A percentile compares a stretch with the other conserved stretches of the same genome.
Evolutionary conservation across 2,113 vertebrate species (phyloP).

Genomic region (Phycodurus eques): DNA sequence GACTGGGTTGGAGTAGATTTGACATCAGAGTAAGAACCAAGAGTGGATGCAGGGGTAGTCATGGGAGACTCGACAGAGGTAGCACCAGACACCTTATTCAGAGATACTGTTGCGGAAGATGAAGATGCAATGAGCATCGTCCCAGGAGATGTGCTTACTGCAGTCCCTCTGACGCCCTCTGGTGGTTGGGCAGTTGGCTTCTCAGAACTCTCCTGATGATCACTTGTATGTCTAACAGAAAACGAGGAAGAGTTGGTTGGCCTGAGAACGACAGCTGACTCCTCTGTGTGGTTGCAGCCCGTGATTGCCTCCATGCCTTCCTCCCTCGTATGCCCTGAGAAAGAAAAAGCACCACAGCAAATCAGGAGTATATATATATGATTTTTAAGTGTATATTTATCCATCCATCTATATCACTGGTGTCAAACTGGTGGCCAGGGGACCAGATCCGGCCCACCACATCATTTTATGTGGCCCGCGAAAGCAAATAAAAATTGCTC

Average conservation of each 20-base stretch:
- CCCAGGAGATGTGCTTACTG: slow-evolving; percentile 31
- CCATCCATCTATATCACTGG: too few relatives aligned
- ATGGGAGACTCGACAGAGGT: slow-evolving; percentile 29
- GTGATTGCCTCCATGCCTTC: slow-evolving; percentile 59
- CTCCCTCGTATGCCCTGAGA: slow-evolving; percentile 60
- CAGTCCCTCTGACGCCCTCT: slow-evolving; percentile 37
- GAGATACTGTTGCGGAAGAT: slow-evolving; percentile 27
- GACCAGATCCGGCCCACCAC: too few relatives aligned
- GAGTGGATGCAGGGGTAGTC: slow-evolving; percentile 25
- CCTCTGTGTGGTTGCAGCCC: slow-evolving; percentile 62
- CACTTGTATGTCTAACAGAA: slow-evolving; percentile 36
- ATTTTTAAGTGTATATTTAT: background rate
- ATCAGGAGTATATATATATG: background rate
- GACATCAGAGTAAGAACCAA: slow-evolving; percentile 19
- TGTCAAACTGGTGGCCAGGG: too few relatives aligned
- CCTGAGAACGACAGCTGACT: slow-evolving; percentile 39
- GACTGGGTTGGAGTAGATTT: slow-evolving; percentile 15
- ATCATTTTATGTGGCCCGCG: too few relatives aligned
- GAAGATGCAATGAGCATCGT: slow-evolving; percentile 26
- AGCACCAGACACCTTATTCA: slow-evolving; percentile 29
- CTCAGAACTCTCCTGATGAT: slow-evolving; percentile 49
- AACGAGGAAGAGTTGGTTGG: slow-evolving; percentile 42
- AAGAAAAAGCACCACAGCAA: slow-evolving; percentile 10
- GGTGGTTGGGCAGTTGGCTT: slow-evolving; percentile 37
- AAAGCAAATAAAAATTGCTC: too few relatives aligned